Percentiles rank a stretch among this genome's conserved stretches.
phyloP scores from a whole-genome alignment of 2,888 invertebrate genomes.

The Lepidocyrtinus sp. region DNA sequence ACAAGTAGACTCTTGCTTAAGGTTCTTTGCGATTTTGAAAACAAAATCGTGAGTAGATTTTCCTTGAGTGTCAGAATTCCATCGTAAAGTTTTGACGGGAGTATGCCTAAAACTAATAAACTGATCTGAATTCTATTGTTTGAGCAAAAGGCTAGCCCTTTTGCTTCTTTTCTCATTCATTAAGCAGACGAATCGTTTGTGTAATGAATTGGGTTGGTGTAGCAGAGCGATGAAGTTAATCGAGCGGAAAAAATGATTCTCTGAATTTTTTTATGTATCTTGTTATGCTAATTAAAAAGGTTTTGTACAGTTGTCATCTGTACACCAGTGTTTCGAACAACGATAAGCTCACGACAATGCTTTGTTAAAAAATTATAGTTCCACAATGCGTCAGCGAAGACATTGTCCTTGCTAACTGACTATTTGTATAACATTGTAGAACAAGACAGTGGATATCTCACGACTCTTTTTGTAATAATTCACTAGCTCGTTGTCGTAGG shows the following conservation, averaged over 20 bases:
- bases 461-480: background rate
- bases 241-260: slow-evolving; percentile 7
- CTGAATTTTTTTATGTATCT: slow-evolving; percentile 1
- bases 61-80: background rate
- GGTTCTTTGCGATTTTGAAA: background rate
- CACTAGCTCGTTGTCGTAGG: slow-evolving; percentile 22
- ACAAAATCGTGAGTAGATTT: background rate
- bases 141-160: background rate
- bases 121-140: background rate
- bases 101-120: background rate
- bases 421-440: slow-evolving; percentile 27
- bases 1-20: too few relatives aligned
- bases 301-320: background rate
- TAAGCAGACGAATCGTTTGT: slow-evolving; percentile 4
- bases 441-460: slow-evolving; percentile 1
- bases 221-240: background rate
- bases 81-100: background rate
- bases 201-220: background rate
- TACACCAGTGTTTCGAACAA: background rate
- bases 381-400: background rate
- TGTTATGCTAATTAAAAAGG: slow-evolving; percentile 3
- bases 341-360: background rate
- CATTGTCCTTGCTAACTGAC: slow-evolving; percentile 13
- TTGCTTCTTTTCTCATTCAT: background rate
- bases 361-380: background rate